Evolutionary conservation across 2,888 invertebrate genomes (phyloP).

Genomic region (Stenchaetothrips biformis): DNA sequence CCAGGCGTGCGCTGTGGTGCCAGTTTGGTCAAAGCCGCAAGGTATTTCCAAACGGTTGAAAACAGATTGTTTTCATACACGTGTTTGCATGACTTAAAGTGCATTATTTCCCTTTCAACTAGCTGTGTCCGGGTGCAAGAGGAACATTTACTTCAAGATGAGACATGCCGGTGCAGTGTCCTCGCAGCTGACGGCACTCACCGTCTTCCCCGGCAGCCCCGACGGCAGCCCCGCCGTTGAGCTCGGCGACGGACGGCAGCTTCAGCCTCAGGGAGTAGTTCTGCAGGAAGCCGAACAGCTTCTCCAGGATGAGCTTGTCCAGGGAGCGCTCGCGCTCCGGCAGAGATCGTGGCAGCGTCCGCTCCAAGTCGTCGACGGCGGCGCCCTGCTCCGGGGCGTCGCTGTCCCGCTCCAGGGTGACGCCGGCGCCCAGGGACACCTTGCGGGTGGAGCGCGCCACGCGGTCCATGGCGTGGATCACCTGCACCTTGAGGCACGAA

Average conservation of each 20-base stretch:
- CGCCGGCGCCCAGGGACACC: slow-evolving; percentile 16
- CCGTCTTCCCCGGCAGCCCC: neutral
- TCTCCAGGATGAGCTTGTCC: slow-evolving; percentile 7
- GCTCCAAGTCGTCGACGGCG: slow-evolving; percentile 1
- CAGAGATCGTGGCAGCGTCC: neutral
- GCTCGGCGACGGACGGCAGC: slow-evolving; percentile 19
- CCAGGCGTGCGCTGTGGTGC: no score
- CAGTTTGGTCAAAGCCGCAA: no score
- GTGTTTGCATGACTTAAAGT: no score
- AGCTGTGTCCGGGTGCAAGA: no score
- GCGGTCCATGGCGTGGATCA: slow-evolving; percentile 10
- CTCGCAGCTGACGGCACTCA: neutral
- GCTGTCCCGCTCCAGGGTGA: slow-evolving; percentile 9
- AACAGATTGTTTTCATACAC: no score
- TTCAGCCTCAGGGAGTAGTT: neutral
- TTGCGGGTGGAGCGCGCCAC: slow-evolving; percentile 15
- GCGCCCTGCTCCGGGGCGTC: slow-evolving; percentile 13
- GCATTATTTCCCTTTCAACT: no score
- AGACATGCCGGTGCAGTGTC: no score
- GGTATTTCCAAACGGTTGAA: no score
- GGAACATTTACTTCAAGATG: no score
- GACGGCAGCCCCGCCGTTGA: neutral
- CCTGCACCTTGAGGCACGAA: slow-evolving; percentile 18
- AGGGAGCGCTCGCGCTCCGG: slow-evolving; percentile 14
- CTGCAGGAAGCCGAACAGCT: slow-evolving; percentile 11